Evolutionary conservation across 2,113 vertebrate genomes (phyloP).

Genomic region (Hyaena hyaena): DNA sequence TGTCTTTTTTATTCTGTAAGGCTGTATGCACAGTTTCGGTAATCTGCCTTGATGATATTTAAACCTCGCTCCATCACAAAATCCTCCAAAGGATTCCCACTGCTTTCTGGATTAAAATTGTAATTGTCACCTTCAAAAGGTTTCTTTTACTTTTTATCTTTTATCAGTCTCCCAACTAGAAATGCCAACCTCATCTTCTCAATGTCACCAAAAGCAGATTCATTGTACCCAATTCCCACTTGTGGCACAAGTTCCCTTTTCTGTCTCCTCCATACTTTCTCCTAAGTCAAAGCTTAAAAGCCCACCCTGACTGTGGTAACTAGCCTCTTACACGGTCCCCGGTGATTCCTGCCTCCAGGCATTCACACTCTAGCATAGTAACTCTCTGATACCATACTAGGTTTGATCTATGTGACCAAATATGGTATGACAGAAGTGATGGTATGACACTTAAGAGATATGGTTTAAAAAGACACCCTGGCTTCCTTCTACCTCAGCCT

Average conservation of each 20-base stretch:
- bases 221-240: neutral
- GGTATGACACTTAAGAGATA: neutral
- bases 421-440: neutral
- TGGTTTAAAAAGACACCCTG: neutral
- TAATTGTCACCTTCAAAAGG: neutral
- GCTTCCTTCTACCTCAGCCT: neutral
- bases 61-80: neutral
- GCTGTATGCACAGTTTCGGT: neutral
- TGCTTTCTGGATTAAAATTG: conserved; percentile 18
- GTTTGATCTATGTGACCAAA: neutral
- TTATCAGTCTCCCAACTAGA: neutral
- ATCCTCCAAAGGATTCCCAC: neutral
- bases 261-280: neutral
- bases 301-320: neutral
- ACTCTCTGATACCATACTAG: neutral
- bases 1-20: neutral
- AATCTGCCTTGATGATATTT: neutral
- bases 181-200: neutral
- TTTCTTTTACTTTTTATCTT: neutral
- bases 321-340: neutral
- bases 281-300: neutral
- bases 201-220: neutral
- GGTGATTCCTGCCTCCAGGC: neutral
- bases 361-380: neutral
- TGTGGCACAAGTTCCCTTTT: neutral